These are phyloP conservation scores for Graphium colonna DNA, from an alignment of 2,888 invertebrate species.

Conservation along the genomic window DNA sequence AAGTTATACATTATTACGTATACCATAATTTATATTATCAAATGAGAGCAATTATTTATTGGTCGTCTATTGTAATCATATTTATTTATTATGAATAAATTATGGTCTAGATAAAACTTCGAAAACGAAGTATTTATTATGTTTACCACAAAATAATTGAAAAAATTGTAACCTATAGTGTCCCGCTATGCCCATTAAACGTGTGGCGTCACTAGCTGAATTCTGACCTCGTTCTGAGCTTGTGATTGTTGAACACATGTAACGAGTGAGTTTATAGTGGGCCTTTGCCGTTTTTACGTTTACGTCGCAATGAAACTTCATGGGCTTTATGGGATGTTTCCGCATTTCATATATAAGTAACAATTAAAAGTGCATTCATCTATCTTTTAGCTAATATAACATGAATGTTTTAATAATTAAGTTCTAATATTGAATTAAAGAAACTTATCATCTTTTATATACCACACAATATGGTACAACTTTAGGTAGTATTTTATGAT, in stretches of 20 bases:
- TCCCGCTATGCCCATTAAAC: neutral
- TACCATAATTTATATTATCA: too few relatives aligned
- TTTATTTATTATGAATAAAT: neutral
- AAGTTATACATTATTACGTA: too few relatives aligned
- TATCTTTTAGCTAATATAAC: neutral
- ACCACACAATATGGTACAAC: too few relatives aligned
- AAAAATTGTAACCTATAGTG: neutral
- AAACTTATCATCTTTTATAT: too few relatives aligned
- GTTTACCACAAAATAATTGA: neutral
- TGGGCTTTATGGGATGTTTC: neutral
- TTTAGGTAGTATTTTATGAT: neutral
- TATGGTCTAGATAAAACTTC: neutral
- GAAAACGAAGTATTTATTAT: neutral
- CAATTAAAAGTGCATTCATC: too few relatives aligned
- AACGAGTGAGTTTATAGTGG: constrained; percentile 28
- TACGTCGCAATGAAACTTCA: constrained; percentile 3
- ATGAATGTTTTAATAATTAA: neutral
- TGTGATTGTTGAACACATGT: constrained; percentile 26
- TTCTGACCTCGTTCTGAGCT: neutral
- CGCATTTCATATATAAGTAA: too few relatives aligned
- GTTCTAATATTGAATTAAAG: too few relatives aligned
- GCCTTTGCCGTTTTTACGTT: constrained; percentile 12
- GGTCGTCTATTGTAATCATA: too few relatives aligned
- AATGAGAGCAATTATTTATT: too few relatives aligned
- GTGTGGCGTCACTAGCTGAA: neutral